These are phyloP conservation scores for Agriotes lineatus DNA, from an alignment of 2,888 invertebrate species.

Conservation along the genomic window DNA sequence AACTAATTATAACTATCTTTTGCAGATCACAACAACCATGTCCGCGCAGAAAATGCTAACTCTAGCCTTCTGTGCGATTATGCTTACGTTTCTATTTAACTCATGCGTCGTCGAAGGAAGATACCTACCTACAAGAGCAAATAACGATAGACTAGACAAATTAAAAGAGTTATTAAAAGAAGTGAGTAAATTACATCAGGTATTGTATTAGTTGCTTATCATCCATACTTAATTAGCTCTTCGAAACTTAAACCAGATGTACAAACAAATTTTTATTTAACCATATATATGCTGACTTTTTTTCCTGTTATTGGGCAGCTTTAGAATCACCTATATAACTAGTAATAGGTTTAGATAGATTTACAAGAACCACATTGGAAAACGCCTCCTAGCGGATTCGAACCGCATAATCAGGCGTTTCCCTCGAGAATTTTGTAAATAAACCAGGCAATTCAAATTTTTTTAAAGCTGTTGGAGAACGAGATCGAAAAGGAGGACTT, in stretches of 20 bases:
- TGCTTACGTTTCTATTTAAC: slow-evolving; percentile 61
- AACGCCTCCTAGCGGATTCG: no score
- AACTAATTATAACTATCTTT: not conserved
- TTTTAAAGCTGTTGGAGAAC: slow-evolving; percentile 61
- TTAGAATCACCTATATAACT: no score
- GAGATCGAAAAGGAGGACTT: slow-evolving; percentile 62
- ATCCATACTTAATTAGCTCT: no score
- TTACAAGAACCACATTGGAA: no score
- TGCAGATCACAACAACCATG: slow-evolving; percentile 35
- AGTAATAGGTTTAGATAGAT: no score
- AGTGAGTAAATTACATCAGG: slow-evolving; percentile 63
- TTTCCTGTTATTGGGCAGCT: no score
- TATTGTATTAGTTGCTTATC: slow-evolving; percentile 33
- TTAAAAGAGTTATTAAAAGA: slow-evolving; percentile 69
- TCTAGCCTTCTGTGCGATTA: slow-evolving; percentile 43
- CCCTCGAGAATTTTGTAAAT: no score
- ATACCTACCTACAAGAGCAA: slow-evolving; percentile 69
- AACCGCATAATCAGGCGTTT: no score
- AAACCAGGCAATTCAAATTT: no score
- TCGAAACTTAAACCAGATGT: no score
- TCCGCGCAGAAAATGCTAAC: slow-evolving; percentile 40
- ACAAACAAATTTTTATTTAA: no score
- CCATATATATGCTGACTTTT: no score
- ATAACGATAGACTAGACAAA: slow-evolving; percentile 69
- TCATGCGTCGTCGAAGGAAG: slow-evolving; percentile 64